Evolutionary conservation across 1,140 invertebrate genomes (phyloP).

Genomic region (Epicauta chinensis): DNA sequence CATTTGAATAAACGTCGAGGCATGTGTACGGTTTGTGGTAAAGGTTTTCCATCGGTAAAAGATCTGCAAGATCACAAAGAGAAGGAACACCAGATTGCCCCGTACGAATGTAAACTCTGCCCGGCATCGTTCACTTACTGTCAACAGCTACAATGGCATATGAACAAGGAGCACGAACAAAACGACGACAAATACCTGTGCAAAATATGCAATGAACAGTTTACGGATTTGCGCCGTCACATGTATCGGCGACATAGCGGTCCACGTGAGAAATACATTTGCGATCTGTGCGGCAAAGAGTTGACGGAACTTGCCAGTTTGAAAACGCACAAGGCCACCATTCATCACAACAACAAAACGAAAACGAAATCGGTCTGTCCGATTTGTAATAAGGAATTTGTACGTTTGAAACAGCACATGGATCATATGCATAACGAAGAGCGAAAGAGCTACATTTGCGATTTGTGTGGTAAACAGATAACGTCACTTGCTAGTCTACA

Average conservation of each 20-base stretch:
- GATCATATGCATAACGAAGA: slow-evolving; percentile 24
- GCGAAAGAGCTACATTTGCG: slow-evolving; percentile 28
- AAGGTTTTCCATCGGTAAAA: slow-evolving; percentile 34
- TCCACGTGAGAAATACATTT: slow-evolving; percentile 23
- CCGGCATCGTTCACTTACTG: slow-evolving; percentile 28
- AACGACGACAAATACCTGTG: too few relatives aligned
- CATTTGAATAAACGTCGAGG: slow-evolving; percentile 48
- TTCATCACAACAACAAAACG: slow-evolving; percentile 54
- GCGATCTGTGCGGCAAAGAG: slow-evolving; percentile 32
- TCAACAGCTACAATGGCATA: slow-evolving; percentile 27
- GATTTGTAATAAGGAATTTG: too few relatives aligned
- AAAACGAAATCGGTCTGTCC: too few relatives aligned
- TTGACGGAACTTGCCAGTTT: slow-evolving; percentile 30
- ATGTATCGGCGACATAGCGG: slow-evolving; percentile 21
- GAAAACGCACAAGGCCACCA: slow-evolving; percentile 32
- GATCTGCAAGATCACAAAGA: slow-evolving; percentile 32
- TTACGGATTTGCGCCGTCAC: slow-evolving; percentile 30
- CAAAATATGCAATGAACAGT: slow-evolving; percentile 16
- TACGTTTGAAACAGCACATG: slow-evolving; percentile 29
- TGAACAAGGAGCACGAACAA: slow-evolving; percentile 26
- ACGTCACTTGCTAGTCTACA: slow-evolving; percentile 29
- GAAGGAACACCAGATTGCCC: too few relatives aligned
- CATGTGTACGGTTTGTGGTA: slow-evolving; percentile 28
- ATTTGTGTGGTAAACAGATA: slow-evolving; percentile 32
- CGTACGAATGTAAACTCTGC: slow-evolving; percentile 49